Evolutionary conservation across 2,888 invertebrate species (phyloP).

Genomic region (Mesopsocus fuscifrons): DNA sequence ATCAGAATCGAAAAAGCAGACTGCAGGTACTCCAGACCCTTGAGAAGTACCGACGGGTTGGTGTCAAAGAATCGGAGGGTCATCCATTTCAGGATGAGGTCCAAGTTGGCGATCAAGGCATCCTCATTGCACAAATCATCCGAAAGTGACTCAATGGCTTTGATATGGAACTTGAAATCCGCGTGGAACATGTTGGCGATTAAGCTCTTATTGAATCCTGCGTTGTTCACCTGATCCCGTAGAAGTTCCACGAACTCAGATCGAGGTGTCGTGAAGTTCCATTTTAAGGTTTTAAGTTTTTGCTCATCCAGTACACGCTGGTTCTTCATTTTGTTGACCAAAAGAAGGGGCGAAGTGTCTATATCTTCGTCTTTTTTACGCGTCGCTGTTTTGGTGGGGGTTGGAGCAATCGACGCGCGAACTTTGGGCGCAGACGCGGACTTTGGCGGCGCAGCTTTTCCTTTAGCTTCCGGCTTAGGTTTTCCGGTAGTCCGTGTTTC

Average conservation of each 20-base stretch:
- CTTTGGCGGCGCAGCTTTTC: slow-evolving; percentile 3
- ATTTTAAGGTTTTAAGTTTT: slow-evolving; percentile 70
- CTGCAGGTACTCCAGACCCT: slow-evolving; percentile 82
- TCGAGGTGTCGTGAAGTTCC: slow-evolving; percentile 87
- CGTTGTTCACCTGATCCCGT: slow-evolving; percentile 73
- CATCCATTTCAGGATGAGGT: slow-evolving; percentile 90
- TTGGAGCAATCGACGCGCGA: background rate
- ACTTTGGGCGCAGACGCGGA: background rate
- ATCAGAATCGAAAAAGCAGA: slow-evolving; percentile 64
- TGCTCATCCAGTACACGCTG: slow-evolving; percentile 89
- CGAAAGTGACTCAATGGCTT: slow-evolving; percentile 75
- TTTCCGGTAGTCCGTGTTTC: slow-evolving; percentile 31
- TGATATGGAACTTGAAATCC: slow-evolving; percentile 87
- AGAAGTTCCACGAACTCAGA: slow-evolving; percentile 87
- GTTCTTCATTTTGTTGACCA: slow-evolving; percentile 71
- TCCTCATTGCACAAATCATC: slow-evolving; percentile 59
- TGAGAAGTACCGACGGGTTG: slow-evolving; percentile 89
- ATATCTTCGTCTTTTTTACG: slow-evolving; percentile 72
- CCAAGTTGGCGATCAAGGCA: slow-evolving; percentile 74
- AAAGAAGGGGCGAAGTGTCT: slow-evolving; percentile 58
- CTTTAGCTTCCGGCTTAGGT: slow-evolving; percentile 34
- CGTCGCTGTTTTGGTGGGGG: slow-evolving; percentile 4
- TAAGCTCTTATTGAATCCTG: slow-evolving; percentile 71
- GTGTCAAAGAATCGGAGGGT: slow-evolving; percentile 96
- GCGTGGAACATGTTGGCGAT: slow-evolving; percentile 85